phyloP scores from a whole-genome alignment of 2,888 invertebrate genomes.

The Heliconius charithonia region DNA sequence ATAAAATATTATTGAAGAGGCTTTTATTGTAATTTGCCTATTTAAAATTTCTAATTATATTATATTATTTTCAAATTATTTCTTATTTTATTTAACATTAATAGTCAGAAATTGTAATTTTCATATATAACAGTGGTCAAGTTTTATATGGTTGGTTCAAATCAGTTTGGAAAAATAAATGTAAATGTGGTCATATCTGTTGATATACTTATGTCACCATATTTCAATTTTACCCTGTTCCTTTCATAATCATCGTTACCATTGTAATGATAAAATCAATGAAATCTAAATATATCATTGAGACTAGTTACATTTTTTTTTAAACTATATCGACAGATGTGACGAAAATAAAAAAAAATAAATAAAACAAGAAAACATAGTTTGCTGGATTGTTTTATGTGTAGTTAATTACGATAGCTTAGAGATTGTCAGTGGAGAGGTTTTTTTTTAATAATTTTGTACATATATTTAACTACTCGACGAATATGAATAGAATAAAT shows the following conservation, averaged over 20 bases:
- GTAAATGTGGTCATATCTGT: constrained; percentile 11
- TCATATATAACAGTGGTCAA: constrained; percentile 1
- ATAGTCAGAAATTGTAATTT: not conserved
- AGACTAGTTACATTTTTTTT: not conserved
- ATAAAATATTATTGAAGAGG: not conserved
- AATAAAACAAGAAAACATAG: constrained; percentile 7
- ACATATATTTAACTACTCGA: constrained; percentile 72
- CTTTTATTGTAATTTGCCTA: not conserved
- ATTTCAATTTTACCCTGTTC: not conserved
- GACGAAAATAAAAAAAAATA: not conserved
- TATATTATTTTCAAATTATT: not conserved
- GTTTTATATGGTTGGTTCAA: not conserved
- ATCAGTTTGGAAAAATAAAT: not conserved
- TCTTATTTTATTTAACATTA: not conserved
- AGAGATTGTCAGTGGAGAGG: constrained; percentile 50
- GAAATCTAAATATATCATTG: not conserved
- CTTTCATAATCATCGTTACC: not conserved
- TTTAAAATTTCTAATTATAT: not conserved
- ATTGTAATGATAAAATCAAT: not conserved
- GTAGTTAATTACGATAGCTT: constrained; percentile 44
- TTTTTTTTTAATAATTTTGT: constrained; percentile 61
- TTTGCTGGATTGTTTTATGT: constrained; percentile 31
- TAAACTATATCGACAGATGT: constrained; percentile 21
- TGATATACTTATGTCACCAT: not conserved
- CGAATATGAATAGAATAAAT: constrained; percentile 61